Conservation (phyloP, 1,140 invertebrate genomes). For the Pissodes strobi region DNA sequence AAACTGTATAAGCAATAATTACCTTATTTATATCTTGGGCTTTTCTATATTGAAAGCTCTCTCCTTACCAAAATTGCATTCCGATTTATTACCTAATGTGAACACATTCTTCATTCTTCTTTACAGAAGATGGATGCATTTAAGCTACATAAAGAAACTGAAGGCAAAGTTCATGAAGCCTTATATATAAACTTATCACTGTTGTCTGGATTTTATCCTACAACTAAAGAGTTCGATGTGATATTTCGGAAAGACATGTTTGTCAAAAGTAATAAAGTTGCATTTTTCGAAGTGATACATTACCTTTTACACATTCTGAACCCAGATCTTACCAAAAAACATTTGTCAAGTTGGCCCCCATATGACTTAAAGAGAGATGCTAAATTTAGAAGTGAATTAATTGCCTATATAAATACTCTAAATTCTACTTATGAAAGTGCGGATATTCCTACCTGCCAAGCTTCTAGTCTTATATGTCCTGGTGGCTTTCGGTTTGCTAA, state of each 20-base stretch:
- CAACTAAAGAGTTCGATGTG: slow-evolving; percentile 39
- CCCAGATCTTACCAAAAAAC: slow-evolving; percentile 41
- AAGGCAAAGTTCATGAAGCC: slow-evolving; percentile 40
- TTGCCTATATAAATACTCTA: slow-evolving; percentile 45
- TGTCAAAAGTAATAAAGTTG: slow-evolving; percentile 50
- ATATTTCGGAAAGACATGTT: slow-evolving; percentile 51
- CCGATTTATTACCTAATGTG: too few species aligned
- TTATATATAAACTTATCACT: slow-evolving; percentile 39
- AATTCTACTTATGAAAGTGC: slow-evolving; percentile 41
- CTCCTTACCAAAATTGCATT: too few species aligned
- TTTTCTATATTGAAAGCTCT: too few species aligned
- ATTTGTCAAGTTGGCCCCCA: slow-evolving; percentile 43
- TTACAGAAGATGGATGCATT: not conserved
- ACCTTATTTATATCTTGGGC: too few species aligned
- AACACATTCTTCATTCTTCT: too few species aligned
- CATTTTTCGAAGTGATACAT: slow-evolving; percentile 47
- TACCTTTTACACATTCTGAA: slow-evolving; percentile 46
- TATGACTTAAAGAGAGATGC: slow-evolving; percentile 41
- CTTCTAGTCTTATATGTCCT: slow-evolving; percentile 49
- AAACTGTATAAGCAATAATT: too few species aligned
- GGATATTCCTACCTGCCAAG: slow-evolving; percentile 42
- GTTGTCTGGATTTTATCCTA: slow-evolving; percentile 38
- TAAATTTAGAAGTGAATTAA: slow-evolving; percentile 46
- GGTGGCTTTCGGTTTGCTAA: slow-evolving; percentile 46
- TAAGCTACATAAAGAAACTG: slow-evolving; percentile 29